Evolutionary conservation across 2,888 invertebrate species (phyloP).

Genomic region (Vesta saturnalis): DNA sequence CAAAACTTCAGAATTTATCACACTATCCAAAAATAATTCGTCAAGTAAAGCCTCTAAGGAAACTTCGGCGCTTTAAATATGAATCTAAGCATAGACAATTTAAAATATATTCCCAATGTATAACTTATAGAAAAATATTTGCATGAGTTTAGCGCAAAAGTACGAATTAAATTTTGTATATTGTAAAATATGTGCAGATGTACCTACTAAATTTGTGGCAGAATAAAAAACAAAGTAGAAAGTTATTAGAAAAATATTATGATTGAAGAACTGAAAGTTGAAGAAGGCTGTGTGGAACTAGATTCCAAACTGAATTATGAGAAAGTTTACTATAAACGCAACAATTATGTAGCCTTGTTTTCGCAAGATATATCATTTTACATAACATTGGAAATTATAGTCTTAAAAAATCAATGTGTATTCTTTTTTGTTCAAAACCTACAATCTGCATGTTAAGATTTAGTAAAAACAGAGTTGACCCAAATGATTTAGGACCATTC

Average conservation of each 20-base stretch:
- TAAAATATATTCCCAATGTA: constrained; percentile 45
- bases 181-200: constrained; percentile 12
- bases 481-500: constrained; percentile 18
- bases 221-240: constrained; percentile 24
- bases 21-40: constrained; percentile 43
- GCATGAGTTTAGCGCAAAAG: constrained; percentile 45
- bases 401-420: constrained; percentile 18
- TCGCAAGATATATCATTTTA: constrained; percentile 30
- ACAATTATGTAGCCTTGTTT: constrained; percentile 26
- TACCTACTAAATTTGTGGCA: not conserved
- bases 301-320: constrained; percentile 20
- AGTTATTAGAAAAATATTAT: constrained; percentile 31
- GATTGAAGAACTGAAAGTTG: constrained; percentile 23
- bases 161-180: constrained; percentile 45
- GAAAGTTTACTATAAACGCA: constrained; percentile 23
- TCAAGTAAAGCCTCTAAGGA: constrained; percentile 41
- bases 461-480: constrained; percentile 16
- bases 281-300: constrained; percentile 22
- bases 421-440: constrained; percentile 24
- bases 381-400: constrained; percentile 31
- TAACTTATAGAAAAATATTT: constrained; percentile 48
- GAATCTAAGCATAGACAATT: constrained; percentile 42
- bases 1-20: constrained; percentile 43
- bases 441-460: constrained; percentile 6
- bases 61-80: constrained; percentile 44